Evolutionary conservation across 2,797 vertebrate genomes (phyloP), one percentile per base, ranked within the genome.

Genomic region (Alectoris magna): DNA sequence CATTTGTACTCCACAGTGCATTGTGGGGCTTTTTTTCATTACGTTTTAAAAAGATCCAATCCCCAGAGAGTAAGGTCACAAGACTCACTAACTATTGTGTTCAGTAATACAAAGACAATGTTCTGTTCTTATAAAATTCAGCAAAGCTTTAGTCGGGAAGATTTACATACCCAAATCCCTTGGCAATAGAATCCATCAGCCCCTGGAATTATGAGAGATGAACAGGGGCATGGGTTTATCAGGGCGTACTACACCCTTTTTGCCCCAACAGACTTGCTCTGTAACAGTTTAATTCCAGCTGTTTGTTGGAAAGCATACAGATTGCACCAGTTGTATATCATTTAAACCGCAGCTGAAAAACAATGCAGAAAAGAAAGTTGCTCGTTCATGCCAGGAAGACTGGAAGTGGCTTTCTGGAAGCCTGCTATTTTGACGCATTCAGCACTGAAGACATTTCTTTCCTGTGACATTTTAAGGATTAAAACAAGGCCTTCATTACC

Each of bases 121-220:
- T 91, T 97, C 88, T 97, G 60, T 71, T 93, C 83, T 87, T 96
- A 64, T 77, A 92, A 95, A 97, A 97, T 93, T 96, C 95, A 94
- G 83, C 86, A 95, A 93, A 95, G 95, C 78, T 80, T 95, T 88
- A 82, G 53, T 67, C 56, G 66, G 74, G 80, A 36, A 95, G 70
- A 98, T 97, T 97, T 98, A 94, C 92, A 97, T 93, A 97, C 71
- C 1, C 6, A 97, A 97, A 94, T 97, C 88, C 93, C 82, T 90
- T 36, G 88, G 78, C 91, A 95, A 89, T 87, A 87, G 93, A 95
- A 96, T 97, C 93, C 94, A 96, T 91, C 93, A 92, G 82, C 74
- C 68, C 76, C 38, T 94, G 59, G 77, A 96, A 92, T 97, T 96
- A 96, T 69, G 97, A 96, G 84, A 96, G 96, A 96, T 87, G 64